phyloP scores from a whole-genome alignment of 2,888 invertebrate genomes.

The Sminthurides aquaticus region DNA sequence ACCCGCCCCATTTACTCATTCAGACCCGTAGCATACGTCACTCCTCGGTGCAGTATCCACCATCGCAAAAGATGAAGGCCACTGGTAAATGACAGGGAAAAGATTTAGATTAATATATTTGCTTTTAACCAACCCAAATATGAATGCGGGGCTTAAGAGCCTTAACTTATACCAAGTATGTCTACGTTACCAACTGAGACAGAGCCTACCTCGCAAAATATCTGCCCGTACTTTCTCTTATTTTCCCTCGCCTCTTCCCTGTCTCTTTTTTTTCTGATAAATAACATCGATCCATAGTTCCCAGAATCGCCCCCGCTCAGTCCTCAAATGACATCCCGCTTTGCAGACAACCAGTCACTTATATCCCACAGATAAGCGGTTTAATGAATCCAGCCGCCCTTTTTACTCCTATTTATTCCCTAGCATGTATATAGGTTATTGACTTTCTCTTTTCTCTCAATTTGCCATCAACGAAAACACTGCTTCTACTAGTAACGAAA shows the following conservation, averaged over 20 bases:
- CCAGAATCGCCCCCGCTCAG: conserved; percentile 8
- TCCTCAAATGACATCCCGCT: background rate
- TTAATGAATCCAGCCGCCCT: background rate
- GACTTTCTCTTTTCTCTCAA: too few species aligned
- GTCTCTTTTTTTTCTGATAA: conserved; percentile 1
- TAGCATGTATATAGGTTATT: too few species aligned
- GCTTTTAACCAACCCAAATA: background rate
- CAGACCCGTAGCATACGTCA: too few species aligned
- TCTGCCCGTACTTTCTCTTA: background rate
- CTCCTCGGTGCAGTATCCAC: too few species aligned
- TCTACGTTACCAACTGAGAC: too few species aligned
- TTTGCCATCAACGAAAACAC: too few species aligned
- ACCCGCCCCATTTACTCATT: too few species aligned
- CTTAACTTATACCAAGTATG: background rate
- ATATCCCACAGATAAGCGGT: background rate
- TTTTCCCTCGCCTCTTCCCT: background rate
- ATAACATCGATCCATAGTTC: background rate
- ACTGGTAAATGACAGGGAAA: background rate
- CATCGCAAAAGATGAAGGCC: background rate
- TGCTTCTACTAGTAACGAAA: too few species aligned
- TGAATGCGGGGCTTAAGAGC: too few species aligned
- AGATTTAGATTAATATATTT: background rate
- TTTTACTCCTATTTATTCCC: too few species aligned
- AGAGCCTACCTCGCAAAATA: too few species aligned
- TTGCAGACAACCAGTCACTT: conserved; percentile 3